Evolutionary conservation across 2,797 vertebrate genomes (phyloP), one percentile per base, ranked within the genome.

Genomic region (Percopsis omiscomaycus): DNA sequence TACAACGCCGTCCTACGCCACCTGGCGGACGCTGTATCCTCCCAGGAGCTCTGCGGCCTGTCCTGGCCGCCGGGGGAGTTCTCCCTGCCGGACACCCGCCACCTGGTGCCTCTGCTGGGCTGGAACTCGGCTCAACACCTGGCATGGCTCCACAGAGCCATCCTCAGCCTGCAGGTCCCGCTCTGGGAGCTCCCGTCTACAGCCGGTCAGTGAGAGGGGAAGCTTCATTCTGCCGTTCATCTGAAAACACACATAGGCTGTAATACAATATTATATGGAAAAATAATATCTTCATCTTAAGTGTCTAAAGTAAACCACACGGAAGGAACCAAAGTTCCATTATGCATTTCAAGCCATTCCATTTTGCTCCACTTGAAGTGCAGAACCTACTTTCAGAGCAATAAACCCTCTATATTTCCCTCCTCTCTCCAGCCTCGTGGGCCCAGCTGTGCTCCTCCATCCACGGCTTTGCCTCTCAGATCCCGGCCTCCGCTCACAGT

Each of bases 61-160:
- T 98, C 95, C 0, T 98, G 96, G 96, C 98, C 96, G 1, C 86
- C 96, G 0, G 75, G 79, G 0, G 96, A 99, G 78, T 98, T 98
- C 74, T 91, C 86, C 5, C 77, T 90, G 62, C 89, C 90, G 0
- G 91, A 92, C 0, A 93, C 86, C 57, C 90, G 76, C 6, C 85
- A 79, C 22, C 69, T 93, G 59, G 87, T 98, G 61, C 96, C 98
- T 13, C 94, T 94, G 61, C 82, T 91, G 64, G 89, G 90, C 16
- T 99, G 97, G 96, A 99, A 98, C 65, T 71, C 80, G 0, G 67
- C 86, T 0, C 80, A 88, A 30, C 96, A 98, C 66, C 88, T 97
- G 75, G 83, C 89, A 56, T 98, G 96, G 96, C 84, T 99, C 13
- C 94, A 82, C n/a, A 88, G 92, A 46, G 85, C 92, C 2, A 82